These are phyloP conservation scores for Caretta caretta DNA, from an alignment of 2,113 vertebrate species.

Conservation along the genomic window DNA sequence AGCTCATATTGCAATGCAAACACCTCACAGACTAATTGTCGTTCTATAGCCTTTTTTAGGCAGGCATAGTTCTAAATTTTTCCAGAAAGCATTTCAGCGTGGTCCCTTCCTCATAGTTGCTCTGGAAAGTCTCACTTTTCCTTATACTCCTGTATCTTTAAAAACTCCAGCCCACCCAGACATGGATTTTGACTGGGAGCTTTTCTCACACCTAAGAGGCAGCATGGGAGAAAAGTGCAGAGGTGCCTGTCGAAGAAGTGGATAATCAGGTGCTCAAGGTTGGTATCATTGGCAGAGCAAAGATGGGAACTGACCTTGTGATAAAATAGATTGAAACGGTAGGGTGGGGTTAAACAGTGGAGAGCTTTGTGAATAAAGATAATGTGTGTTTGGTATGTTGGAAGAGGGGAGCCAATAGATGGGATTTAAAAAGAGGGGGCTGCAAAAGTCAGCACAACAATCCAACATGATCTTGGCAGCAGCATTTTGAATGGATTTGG, in stretches of 20 bases:
- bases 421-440: background rate
- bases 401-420: background rate
- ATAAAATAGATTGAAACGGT: background rate
- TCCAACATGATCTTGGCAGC: background rate
- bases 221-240: background rate
- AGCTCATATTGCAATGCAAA: background rate
- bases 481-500: background rate
- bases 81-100: background rate
- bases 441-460: background rate
- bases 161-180: background rate
- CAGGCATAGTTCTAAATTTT: background rate
- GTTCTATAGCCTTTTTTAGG: background rate
- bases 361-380: background rate
- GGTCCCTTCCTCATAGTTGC: background rate
- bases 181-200: background rate
- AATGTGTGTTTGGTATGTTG: too few species aligned
- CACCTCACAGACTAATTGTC: background rate
- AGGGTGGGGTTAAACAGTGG: background rate
- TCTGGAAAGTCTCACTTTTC: background rate
- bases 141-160: background rate
- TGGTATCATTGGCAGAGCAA: background rate
- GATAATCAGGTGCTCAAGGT: background rate
- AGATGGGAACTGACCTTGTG: background rate
- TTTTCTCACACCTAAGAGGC: background rate
- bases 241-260: background rate